Evolutionary conservation across 2,888 invertebrate genomes (phyloP).

Genomic region (Oscheius sp.): DNA sequence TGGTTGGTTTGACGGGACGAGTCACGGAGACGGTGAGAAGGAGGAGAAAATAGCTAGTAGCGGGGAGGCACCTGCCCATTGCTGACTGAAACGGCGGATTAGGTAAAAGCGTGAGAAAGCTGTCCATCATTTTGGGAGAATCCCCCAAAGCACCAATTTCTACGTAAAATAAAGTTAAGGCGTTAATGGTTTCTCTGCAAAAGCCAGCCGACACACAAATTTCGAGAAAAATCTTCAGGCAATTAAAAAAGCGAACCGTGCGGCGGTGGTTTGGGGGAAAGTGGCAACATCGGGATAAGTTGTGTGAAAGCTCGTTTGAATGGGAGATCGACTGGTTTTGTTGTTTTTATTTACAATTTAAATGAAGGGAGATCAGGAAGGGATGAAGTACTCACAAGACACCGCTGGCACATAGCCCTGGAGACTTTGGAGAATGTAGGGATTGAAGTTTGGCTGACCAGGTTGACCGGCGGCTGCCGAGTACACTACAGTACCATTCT

Average conservation of each 20-base stretch:
- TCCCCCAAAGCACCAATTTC: not conserved
- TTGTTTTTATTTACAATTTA: not conserved
- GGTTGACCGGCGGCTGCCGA: constrained; percentile 38
- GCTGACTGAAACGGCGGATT: constrained; percentile 43
- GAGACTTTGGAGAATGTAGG: constrained; percentile 55
- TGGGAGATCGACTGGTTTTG: not conserved
- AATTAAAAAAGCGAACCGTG: constrained; percentile 4
- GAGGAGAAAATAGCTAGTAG: constrained; percentile 47
- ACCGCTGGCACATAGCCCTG: constrained; percentile 63
- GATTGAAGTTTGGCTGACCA: constrained; percentile 57
- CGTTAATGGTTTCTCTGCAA: not conserved
- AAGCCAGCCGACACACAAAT: not conserved
- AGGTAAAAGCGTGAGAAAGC: constrained; percentile 37
- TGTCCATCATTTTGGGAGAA: not conserved
- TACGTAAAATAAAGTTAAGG: not conserved
- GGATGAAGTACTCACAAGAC: constrained; percentile 62
- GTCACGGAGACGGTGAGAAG: constrained; percentile 40
- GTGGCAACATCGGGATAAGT: constrained; percentile 10
- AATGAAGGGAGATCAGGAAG: constrained; percentile 15
- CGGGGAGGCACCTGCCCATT: constrained; percentile 68
- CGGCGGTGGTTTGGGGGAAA: not conserved
- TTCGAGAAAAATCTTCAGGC: constrained; percentile 1
- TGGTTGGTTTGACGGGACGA: not conserved
- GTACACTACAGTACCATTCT: constrained; percentile 59
- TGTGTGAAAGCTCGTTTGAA: constrained; percentile 18